Evolutionary conservation across 2,797 vertebrate species (phyloP).

Genomic region (Coilia nasus): DNA sequence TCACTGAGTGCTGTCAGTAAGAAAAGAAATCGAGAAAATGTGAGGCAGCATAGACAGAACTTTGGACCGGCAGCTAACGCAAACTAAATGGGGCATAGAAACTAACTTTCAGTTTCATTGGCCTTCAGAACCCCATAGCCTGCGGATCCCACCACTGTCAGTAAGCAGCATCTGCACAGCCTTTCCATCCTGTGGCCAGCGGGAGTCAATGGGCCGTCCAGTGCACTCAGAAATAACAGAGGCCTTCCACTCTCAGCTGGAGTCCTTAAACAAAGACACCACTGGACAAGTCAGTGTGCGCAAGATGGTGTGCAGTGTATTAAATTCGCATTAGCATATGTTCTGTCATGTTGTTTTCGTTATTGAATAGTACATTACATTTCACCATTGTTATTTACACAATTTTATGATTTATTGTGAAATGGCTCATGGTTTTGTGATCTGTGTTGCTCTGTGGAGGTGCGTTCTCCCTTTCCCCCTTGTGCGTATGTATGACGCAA

Average conservation of each 20-base stretch:
- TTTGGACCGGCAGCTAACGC: no score
- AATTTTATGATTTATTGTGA: no score
- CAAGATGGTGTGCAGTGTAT: background rate
- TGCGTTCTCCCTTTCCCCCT: background rate
- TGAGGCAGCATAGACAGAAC: no score
- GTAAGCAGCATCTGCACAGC: background rate
- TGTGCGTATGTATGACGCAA: background rate
- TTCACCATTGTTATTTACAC: no score
- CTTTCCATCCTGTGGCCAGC: background rate
- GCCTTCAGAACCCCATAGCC: background rate
- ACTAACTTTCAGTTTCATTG: background rate
- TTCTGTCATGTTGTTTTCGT: no score
- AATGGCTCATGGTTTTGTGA: background rate
- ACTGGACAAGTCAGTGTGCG: background rate
- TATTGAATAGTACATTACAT: no score
- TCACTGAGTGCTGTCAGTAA: no score
- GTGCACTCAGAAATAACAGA: background rate
- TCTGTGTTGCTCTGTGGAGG: background rate
- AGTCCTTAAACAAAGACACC: no score
- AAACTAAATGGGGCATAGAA: no score
- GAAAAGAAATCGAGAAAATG: no score
- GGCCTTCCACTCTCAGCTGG: background rate
- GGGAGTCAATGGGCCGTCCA: background rate
- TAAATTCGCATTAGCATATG: no score
- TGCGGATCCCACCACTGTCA: slow-evolving; percentile 2